A percentile compares a stretch with the other conserved stretches of the same genome.
These are phyloP conservation scores for Dastarcus helophoroides DNA, from an alignment of 2,888 invertebrate genomes.

Conservation along the genomic window DNA sequence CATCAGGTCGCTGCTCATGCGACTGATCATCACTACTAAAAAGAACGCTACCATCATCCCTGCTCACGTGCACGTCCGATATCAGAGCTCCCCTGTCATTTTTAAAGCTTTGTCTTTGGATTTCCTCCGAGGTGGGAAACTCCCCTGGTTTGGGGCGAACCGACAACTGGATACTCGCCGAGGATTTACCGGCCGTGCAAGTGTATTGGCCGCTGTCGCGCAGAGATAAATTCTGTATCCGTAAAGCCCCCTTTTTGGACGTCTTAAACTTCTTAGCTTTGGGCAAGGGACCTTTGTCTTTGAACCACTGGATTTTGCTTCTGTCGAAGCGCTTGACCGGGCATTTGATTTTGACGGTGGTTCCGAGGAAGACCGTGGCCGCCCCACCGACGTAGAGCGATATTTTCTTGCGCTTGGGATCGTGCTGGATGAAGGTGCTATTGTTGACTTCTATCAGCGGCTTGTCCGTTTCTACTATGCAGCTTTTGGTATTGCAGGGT, in stretches of 20 bases:
- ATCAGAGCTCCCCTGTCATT: slow-evolving; percentile 27
- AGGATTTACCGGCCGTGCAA: slow-evolving; percentile 72
- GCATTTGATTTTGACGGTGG: slow-evolving; percentile 87
- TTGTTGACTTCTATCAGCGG: slow-evolving; percentile 69
- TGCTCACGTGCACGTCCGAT: slow-evolving; percentile 27
- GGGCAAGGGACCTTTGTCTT: slow-evolving; percentile 65
- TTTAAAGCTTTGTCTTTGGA: slow-evolving; percentile 34
- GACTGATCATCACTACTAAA: slow-evolving; percentile 50
- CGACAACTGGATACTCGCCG: slow-evolving; percentile 67
- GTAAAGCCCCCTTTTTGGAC: slow-evolving; percentile 81
- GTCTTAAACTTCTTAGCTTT: slow-evolving; percentile 78
- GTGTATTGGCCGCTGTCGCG: slow-evolving; percentile 78
- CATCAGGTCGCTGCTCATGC: slow-evolving; percentile 50
- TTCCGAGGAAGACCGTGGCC: slow-evolving; percentile 82
- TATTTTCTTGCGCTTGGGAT: slow-evolving; percentile 68
- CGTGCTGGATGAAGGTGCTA: slow-evolving; percentile 74
- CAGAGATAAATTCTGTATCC: slow-evolving; percentile 69
- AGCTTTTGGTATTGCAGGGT: slow-evolving; percentile 75
- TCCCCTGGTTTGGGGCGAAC: slow-evolving; percentile 71
- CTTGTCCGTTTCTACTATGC: slow-evolving; percentile 57
- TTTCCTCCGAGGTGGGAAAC: slow-evolving; percentile 70
- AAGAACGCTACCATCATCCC: slow-evolving; percentile 32
- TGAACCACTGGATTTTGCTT: slow-evolving; percentile 80
- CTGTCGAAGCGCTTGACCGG: slow-evolving; percentile 77
- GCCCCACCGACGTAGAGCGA: slow-evolving; percentile 82